These are phyloP conservation scores for Python bivittatus DNA, from an alignment of 2,113 vertebrate genomes.

Conservation along the genomic window DNA sequence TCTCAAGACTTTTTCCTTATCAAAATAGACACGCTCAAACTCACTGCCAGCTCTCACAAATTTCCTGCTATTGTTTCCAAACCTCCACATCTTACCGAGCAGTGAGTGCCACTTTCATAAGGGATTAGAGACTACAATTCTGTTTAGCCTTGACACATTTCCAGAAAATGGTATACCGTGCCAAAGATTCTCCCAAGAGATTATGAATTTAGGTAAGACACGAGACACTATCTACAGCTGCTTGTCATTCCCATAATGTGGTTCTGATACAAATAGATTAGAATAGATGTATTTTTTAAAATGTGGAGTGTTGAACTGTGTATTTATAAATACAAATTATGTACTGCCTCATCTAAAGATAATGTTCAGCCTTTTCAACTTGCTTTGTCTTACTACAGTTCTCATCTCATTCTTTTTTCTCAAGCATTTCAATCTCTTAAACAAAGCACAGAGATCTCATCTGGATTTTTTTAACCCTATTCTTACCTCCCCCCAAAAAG, in stretches of 20 bases:
- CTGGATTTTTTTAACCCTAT: background rate
- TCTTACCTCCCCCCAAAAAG: background rate
- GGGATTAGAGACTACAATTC: constrained; percentile 9
- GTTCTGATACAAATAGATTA: background rate
- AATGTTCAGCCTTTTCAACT: background rate
- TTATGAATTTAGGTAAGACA: background rate
- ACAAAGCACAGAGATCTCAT: background rate
- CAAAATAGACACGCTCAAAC: background rate
- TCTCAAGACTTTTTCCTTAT: background rate
- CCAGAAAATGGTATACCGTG: constrained; percentile 45
- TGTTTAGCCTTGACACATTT: constrained; percentile 22
- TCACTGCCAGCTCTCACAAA: background rate
- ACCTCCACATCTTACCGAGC: constrained; percentile 26
- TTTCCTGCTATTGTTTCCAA: background rate
- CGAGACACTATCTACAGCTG: background rate
- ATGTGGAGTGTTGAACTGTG: background rate
- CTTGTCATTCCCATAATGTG: background rate
- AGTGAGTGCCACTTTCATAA: constrained; percentile 33
- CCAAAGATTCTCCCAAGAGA: background rate
- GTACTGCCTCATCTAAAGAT: background rate
- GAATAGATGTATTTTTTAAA: background rate
- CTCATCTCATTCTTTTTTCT: background rate
- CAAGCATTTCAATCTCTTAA: background rate
- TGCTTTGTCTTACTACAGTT: background rate
- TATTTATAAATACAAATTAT: background rate